These are phyloP conservation scores for Psilopogon haemacephalus DNA, from an alignment of 2,113 vertebrate genomes.

Conservation along the genomic window DNA sequence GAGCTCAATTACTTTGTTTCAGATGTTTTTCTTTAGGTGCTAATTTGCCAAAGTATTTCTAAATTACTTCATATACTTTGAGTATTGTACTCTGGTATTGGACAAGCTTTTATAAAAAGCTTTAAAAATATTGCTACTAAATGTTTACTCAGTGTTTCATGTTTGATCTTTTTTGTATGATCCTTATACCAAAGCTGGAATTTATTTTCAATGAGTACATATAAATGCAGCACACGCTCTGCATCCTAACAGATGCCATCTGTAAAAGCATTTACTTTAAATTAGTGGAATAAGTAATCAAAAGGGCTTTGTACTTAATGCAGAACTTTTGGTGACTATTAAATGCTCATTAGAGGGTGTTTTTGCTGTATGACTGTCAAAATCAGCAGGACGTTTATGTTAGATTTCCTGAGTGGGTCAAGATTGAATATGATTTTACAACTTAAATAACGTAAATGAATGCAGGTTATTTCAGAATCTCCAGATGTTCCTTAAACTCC, in stretches of 20 bases:
- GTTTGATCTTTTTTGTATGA: constrained; percentile 78
- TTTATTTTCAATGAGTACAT: constrained; percentile 82
- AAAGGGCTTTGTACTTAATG: constrained; percentile 89
- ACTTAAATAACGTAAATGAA: constrained; percentile 84
- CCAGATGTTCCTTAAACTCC: constrained; percentile 81
- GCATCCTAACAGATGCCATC: constrained; percentile 85
- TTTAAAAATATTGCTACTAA: constrained; percentile 70
- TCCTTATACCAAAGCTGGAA: constrained; percentile 80
- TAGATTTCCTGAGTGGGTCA: constrained; percentile 87
- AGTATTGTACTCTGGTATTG: constrained; percentile 61
- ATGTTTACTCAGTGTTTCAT: constrained; percentile 77
- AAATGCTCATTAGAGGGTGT: constrained; percentile 88
- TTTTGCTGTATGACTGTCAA: constrained; percentile 86
- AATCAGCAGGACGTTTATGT: constrained; percentile 86
- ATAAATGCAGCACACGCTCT: constrained; percentile 80
- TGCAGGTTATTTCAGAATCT: constrained; percentile 83
- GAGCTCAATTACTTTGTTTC: constrained; percentile 53
- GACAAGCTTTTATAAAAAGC: constrained; percentile 76
- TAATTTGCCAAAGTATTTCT: constrained; percentile 81
- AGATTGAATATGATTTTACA: constrained; percentile 88
- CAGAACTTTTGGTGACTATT: constrained; percentile 88
- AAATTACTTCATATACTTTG: constrained; percentile 55
- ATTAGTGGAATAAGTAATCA: constrained; percentile 89
- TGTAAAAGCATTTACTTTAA: constrained; percentile 90
- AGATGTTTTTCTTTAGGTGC: constrained; percentile 66